A percentile compares a stretch with the other conserved stretches of the same genome.
Evolutionary conservation across 1,140 invertebrate genomes (phyloP).

Genomic region (Lasaia peninsularis): DNA sequence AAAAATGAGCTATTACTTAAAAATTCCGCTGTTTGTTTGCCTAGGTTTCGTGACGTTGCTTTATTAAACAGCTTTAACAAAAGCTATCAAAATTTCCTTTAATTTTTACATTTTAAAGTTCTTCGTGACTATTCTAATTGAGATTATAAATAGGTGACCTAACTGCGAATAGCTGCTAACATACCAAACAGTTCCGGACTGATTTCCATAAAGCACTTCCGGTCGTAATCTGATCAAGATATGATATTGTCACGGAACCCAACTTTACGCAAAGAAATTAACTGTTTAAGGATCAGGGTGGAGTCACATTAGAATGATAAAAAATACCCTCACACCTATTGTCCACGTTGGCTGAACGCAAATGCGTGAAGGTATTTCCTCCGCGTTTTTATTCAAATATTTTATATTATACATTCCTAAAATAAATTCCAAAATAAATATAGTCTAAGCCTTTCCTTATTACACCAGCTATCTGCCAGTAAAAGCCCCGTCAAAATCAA

Average conservation of each 20-base stretch:
- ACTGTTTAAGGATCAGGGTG: background rate
- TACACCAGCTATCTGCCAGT: too few relatives aligned
- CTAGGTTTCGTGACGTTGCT: background rate
- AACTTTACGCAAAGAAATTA: background rate
- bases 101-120: background rate
- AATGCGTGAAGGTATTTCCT: too few relatives aligned
- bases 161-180: background rate
- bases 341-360: too few relatives aligned
- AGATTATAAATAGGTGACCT: background rate
- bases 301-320: background rate
- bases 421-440: too few relatives aligned
- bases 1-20: too few relatives aligned
- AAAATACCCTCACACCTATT: too few relatives aligned
- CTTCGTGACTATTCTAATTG: background rate
- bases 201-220: slow-evolving; percentile 3
- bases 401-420: too few relatives aligned
- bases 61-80: background rate
- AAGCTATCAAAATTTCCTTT: background rate
- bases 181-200: slow-evolving; percentile 1
- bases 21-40: background rate
- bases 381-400: too few relatives aligned
- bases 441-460: too few relatives aligned
- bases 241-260: background rate
- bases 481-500: too few relatives aligned
- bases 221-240: slow-evolving; percentile 3